phyloP scores from a whole-genome alignment of 2,113 vertebrate genomes.

The Cyanoderma ruficeps region DNA sequence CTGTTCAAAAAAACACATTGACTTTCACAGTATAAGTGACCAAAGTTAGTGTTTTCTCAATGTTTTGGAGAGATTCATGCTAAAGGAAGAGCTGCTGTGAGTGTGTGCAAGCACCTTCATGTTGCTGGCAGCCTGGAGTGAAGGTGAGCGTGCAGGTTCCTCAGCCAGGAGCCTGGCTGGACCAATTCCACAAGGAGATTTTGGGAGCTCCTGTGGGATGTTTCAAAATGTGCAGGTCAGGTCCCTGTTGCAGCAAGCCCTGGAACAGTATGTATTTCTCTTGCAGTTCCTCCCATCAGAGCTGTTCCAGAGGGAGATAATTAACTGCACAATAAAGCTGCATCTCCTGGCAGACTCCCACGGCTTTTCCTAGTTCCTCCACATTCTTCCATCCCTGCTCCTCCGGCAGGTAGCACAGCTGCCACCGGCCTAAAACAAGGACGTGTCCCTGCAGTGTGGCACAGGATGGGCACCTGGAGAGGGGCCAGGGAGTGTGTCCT shows the following conservation, averaged over 20 bases:
- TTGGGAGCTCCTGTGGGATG: not conserved
- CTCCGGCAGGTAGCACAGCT: not conserved
- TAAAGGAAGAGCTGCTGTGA: not conserved
- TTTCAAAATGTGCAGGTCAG: not conserved
- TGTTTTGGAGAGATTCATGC: accelerated
- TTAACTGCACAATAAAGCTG: not conserved
- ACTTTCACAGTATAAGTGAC: accelerated
- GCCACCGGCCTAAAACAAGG: not conserved
- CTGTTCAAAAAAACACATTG: not conserved
- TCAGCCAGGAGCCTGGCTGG: not conserved
- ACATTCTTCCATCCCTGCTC: not conserved
- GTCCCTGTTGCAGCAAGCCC: not conserved
- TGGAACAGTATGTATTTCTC: not conserved
- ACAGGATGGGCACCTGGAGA: not conserved
- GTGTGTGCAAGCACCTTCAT: accelerated
- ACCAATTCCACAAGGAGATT: accelerated
- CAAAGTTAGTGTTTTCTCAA: accelerated
- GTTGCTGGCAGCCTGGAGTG: accelerated
- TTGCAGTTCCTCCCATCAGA: not conserved
- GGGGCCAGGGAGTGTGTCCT: accelerated
- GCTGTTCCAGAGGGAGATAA: not conserved
- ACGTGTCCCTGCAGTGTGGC: accelerated
- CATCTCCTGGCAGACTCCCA: not conserved
- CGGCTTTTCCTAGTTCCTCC: not conserved
- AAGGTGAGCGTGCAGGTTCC: accelerated